Conservation (phyloP, 2,113 vertebrate genomes). For the Dasyprocta punctata region DNA sequence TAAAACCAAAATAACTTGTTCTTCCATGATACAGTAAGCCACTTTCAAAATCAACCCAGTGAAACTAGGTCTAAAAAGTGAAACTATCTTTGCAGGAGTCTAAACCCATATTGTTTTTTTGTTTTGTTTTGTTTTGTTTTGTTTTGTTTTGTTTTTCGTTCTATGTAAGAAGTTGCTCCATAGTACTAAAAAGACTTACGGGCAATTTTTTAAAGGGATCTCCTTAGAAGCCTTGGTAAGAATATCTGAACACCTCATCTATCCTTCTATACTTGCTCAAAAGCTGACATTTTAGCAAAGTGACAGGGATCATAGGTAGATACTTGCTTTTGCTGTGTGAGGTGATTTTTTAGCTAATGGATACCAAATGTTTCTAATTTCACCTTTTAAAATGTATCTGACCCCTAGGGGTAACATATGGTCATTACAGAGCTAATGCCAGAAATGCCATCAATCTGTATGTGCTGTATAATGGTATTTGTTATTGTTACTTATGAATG, state of each 20-base stretch:
- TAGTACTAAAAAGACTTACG: background rate
- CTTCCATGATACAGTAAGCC: background rate
- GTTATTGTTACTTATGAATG: conserved; percentile 36
- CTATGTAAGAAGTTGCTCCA: background rate
- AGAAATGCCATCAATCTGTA: background rate
- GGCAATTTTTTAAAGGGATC: background rate
- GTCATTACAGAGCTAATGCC: conserved; percentile 54
- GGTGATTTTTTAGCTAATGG: background rate
- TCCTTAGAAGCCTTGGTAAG: background rate
- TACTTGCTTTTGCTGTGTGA: conserved; percentile 28
- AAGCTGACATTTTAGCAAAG: conserved; percentile 23
- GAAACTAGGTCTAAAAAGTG: background rate
- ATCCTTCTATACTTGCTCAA: background rate
- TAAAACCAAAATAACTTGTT: conserved; percentile 16
- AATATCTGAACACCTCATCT: background rate
- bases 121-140: too few relatives aligned
- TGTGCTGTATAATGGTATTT: conserved; percentile 20
- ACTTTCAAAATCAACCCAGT: conserved; percentile 4
- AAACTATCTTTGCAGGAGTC: background rate
- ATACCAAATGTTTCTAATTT: conserved; percentile 60
- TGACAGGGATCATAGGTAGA: conserved; percentile 19
- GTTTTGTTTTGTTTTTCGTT: too few relatives aligned
- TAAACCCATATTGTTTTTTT: background rate
- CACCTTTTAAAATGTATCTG: conserved; percentile 59
- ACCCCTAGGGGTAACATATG: conserved; percentile 45